Percentiles rank a stretch among this genome's conserved stretches.
Evolutionary conservation across 2,888 invertebrate genomes (phyloP).

Genomic region (Lasius fuliginosus): DNA sequence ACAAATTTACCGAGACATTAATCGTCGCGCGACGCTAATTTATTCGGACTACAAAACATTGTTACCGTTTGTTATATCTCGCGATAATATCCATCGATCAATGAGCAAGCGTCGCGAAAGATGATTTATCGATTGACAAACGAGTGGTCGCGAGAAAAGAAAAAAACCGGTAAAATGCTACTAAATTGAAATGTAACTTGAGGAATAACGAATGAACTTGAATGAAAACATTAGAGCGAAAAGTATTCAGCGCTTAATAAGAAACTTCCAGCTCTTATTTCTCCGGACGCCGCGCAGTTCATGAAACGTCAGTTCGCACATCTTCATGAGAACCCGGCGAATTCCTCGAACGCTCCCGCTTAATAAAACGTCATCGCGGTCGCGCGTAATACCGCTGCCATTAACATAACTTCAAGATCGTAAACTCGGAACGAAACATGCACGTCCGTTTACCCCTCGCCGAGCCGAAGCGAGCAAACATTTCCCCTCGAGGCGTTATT

Average conservation of each 20-base stretch:
- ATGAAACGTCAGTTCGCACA: slow-evolving; percentile 45
- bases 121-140: slow-evolving; percentile 34
- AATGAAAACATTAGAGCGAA: background rate
- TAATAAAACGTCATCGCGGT: slow-evolving; percentile 44
- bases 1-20: slow-evolving; percentile 35
- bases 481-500: slow-evolving; percentile 26
- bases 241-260: slow-evolving; percentile 1
- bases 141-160: background rate
- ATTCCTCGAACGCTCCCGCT: slow-evolving; percentile 19
- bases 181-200: background rate
- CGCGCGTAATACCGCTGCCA: slow-evolving; percentile 37
- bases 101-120: background rate
- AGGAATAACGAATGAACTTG: slow-evolving; percentile 1
- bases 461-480: background rate
- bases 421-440: slow-evolving; percentile 39
- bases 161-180: background rate
- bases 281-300: background rate
- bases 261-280: background rate
- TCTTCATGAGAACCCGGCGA: slow-evolving; percentile 41
- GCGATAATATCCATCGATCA: background rate
- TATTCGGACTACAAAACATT: slow-evolving; percentile 6
- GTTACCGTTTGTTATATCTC: background rate
- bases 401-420: slow-evolving; percentile 51
- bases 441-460: slow-evolving; percentile 13
- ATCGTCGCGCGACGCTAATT: slow-evolving; percentile 13